Base-by-base conservation (phyloP, 2,113 vertebrate species). In the Chamaea fasciata region DNA sequence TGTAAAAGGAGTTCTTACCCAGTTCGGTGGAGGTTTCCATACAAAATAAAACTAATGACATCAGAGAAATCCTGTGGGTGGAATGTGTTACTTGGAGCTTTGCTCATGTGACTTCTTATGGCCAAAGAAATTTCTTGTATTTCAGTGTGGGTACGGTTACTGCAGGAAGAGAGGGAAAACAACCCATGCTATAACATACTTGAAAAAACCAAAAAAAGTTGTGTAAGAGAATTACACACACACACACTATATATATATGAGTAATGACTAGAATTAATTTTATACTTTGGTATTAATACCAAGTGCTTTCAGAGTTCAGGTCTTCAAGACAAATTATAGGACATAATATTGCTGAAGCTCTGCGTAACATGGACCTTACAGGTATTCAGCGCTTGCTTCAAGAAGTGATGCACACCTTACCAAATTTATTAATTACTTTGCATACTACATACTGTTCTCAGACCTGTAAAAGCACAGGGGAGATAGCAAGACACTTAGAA, bases 41-140 rank as follows among this genome's bases (percentile, higher is more conserved):
- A 99, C 41, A 99, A 96, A 96, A 99, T 99, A 97, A 99, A 99
- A 97, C 99, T 99, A 96, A 99, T 99, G 89, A 99, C 98, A 97
- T 99, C 99, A 21, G 99, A 99, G 97, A 99, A 99, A 97, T 99
- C 99, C 97, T 99, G 99, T 0, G 99, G 99, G 92, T 99, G 99
- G 95, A 99, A 99, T 77, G 99, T 99, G 96, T 98, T 99, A 98
- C 98, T 99, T 5, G 99, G 99, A 62, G 98, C 97, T 97, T 98
- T 99, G 97, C 98, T 99, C 99, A 99, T 99, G 93, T 99, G 99
- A 91, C 98, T 98, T 92, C 99, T 98, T 90, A 99, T 97, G 68
- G 99, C 99, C 97, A 99, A 94, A 41, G 99, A 99, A 82, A 99
- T 99, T 95, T 99, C 98, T 94, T 98, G 99, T 94, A 99, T 99